These are phyloP conservation scores for Myiopsitta monachus DNA, from an alignment of 2,113 vertebrate genomes.

Conservation along the genomic window DNA sequence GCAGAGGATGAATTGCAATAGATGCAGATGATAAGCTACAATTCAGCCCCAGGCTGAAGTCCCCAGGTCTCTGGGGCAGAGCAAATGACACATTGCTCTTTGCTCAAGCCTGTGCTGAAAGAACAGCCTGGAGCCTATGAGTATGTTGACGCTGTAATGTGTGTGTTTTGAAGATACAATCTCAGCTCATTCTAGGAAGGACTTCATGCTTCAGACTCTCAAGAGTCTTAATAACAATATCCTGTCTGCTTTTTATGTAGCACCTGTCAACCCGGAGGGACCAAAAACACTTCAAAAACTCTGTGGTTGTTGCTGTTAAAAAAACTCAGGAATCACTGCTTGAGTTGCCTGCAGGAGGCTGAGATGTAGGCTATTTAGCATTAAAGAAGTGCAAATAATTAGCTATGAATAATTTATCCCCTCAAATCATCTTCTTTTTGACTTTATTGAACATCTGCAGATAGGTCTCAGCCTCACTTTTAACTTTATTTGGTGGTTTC, in stretches of 20 bases:
- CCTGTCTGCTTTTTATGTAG: slow-evolving; percentile 58
- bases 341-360: slow-evolving; percentile 64
- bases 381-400: slow-evolving; percentile 66
- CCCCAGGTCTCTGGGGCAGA: neutral
- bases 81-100: neutral
- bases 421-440: slow-evolving; percentile 63
- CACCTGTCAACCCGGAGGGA: slow-evolving; percentile 60
- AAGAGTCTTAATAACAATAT: slow-evolving; percentile 50
- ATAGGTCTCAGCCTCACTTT: slow-evolving; percentile 31
- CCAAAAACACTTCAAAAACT: slow-evolving; percentile 53
- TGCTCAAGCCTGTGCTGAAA: neutral
- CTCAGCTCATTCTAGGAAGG: slow-evolving; percentile 26
- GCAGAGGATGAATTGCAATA: neutral
- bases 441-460: slow-evolving; percentile 61
- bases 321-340: slow-evolving; percentile 50
- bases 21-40: neutral
- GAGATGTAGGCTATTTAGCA: slow-evolving; percentile 62
- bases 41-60: neutral
- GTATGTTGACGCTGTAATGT: neutral
- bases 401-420: slow-evolving; percentile 68
- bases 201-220: slow-evolving; percentile 38
- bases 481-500: neutral
- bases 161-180: slow-evolving; percentile 19
- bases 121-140: neutral
- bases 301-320: slow-evolving; percentile 38